Base-by-base conservation (phyloP, 30 jellyfish, hydroid and myxozoan genomes). In the Hydra vulgaris region DNA sequence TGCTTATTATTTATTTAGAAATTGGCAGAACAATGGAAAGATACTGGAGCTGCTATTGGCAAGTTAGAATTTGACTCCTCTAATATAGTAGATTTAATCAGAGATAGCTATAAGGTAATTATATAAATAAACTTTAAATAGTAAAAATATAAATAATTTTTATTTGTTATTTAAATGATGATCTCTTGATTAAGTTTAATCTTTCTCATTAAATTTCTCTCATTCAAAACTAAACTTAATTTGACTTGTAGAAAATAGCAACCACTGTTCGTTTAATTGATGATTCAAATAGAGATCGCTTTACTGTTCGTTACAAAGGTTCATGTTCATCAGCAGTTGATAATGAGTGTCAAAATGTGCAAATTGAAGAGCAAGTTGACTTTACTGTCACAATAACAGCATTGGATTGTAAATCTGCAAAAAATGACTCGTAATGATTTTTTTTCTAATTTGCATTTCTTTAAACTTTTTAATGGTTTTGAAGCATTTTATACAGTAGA, bases 1-100 rank as follows among this genome's bases (percentile, higher is more conserved):
- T 40, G 12, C 12, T 5, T 40, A 40, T 40, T 20, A 68, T 68
- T 68, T 68, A 3, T n/a, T 68, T 53, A 92, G 98, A 84, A 74
- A 66, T 79, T 92, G 4, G 94, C 95, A 1, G 80, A 79, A 22
- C 89, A 87, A 72, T 92, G 98, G 98, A 88, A 77, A 55, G 98
- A 92, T 79, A 90, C 88, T 23, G 98, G 98, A n/a, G 79, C 96
- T 18, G 83, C 98, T 25, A 82, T 84, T 3, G 98, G 98, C 16
- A 86, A 54, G 52, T 66, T 92, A 76, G 78, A 90, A 0, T 19
- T 88, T 0, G 94, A 92, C 69, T 92, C 98, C 1, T 76, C 81
- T 53, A 92, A 92, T 61, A 91, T 92, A 1, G 98, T 92, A 15
- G 89, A 86, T n/a, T 55, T 92, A 88, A 84, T 92, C 80, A 67